Evolutionary conservation across 1,140 invertebrate species (phyloP).

Genomic region (Drosophila trapezifrons): DNA sequence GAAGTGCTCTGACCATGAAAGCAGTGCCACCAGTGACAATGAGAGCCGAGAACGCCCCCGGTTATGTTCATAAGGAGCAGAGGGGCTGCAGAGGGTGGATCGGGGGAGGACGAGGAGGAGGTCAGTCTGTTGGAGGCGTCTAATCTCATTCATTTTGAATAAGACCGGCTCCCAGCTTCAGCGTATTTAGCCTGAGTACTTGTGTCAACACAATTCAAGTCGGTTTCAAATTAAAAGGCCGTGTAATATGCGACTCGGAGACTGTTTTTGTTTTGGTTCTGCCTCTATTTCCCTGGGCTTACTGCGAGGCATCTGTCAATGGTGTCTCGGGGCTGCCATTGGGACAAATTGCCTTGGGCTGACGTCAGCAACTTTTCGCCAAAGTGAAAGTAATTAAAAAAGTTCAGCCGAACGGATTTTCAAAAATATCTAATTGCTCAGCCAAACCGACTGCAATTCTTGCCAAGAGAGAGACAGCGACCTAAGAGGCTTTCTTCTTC

Average conservation of each 20-base stretch:
- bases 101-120: neutral
- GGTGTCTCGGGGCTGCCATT: constrained; percentile 30
- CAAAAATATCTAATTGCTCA: constrained; percentile 46
- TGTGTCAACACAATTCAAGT: constrained; percentile 58
- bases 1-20: constrained; percentile 24
- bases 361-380: constrained; percentile 30
- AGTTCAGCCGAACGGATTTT: constrained; percentile 42
- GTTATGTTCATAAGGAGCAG: constrained; percentile 13
- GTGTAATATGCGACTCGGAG: constrained; percentile 28
- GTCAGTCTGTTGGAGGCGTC: constrained; percentile 30
- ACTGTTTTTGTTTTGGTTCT: constrained; percentile 46
- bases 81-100: neutral
- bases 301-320: constrained; percentile 38
- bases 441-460: constrained; percentile 17
- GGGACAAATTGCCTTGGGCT: constrained; percentile 33
- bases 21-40: constrained; percentile 34
- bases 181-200: constrained; percentile 42
- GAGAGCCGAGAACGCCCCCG: constrained; percentile 20
- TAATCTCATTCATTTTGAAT: constrained; percentile 67
- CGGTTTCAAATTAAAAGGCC: constrained; percentile 58
- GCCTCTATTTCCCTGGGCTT: constrained; percentile 1
- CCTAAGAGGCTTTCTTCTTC: too few relatives aligned
- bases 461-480: neutral
- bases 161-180: constrained; percentile 26
- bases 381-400: constrained; percentile 65